Percentiles rank a stretch among this genome's conserved stretches.
These are phyloP conservation scores for Macrostomum cliftonense DNA, from an alignment of 2,888 invertebrate genomes.

Conservation along the genomic window DNA sequence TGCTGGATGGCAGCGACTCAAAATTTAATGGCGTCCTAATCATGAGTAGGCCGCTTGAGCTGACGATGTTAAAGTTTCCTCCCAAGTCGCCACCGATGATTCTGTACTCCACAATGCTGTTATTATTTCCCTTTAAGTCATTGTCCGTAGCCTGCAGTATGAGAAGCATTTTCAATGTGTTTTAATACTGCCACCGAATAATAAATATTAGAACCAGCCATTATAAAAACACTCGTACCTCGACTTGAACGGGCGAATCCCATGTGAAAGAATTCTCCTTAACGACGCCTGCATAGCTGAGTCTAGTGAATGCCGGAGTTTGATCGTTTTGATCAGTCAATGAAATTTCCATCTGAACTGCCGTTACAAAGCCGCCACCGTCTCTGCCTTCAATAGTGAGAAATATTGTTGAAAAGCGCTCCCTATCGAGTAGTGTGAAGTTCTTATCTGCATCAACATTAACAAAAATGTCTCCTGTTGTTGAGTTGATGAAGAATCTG, in stretches of 20 bases:
- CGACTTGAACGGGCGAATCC: conserved; percentile 57
- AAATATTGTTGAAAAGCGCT: conserved; percentile 58
- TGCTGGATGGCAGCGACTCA: conserved; percentile 15
- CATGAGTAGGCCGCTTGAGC: conserved; percentile 44
- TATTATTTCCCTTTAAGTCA: conserved; percentile 8
- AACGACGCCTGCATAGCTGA: conserved; percentile 39
- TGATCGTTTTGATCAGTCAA: conserved; percentile 29
- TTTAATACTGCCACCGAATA: too few species aligned
- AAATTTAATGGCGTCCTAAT: conserved; percentile 23
- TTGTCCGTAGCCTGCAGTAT: neutral
- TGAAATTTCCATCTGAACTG: conserved; percentile 21
- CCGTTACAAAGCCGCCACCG: conserved; percentile 47
- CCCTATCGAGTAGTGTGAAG: conserved; percentile 49
- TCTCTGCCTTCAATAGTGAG: conserved; percentile 60
- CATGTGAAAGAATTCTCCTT: conserved; percentile 56
- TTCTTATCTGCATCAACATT: conserved; percentile 26
- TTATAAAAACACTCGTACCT: conserved; percentile 37
- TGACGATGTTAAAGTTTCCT: conserved; percentile 46
- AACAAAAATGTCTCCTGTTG: conserved; percentile 51
- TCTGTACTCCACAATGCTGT: conserved; percentile 23
- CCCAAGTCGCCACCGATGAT: conserved; percentile 19
- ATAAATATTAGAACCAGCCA: too few species aligned
- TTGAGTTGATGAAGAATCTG: conserved; percentile 49
- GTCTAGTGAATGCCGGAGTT: conserved; percentile 21
- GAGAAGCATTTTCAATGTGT: neutral